Evolutionary conservation across 2,113 vertebrate genomes (phyloP).

Genomic region (Lota lota): DNA sequence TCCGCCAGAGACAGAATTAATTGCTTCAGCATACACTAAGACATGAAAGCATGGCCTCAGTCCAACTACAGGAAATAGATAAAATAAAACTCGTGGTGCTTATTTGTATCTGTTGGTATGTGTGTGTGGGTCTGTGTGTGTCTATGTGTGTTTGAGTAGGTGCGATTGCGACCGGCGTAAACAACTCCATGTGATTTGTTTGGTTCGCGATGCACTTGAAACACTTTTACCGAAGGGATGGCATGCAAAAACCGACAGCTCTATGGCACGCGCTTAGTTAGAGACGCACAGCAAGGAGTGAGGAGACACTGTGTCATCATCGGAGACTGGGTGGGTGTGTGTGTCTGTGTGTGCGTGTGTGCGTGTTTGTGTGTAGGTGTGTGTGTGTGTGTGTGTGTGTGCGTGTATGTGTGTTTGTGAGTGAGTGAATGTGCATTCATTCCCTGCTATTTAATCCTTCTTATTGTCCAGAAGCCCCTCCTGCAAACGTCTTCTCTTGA

Average conservation of each 20-base stretch:
- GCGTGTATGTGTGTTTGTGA: background rate
- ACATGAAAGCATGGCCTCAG: conserved; percentile 73
- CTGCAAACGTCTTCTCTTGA: background rate
- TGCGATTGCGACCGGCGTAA: conserved; percentile 31
- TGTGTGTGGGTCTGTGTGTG: conserved; percentile 14
- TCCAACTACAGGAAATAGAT: conserved; percentile 57
- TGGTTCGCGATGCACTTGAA: background rate
- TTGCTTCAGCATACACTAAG: conserved; percentile 53
- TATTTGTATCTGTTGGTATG: conserved; percentile 16
- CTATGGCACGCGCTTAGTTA: conserved; percentile 43
- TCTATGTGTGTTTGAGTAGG: conserved; percentile 52
- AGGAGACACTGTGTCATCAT: conserved; percentile 60
- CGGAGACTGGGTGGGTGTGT: conserved; percentile 20
- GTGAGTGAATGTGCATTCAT: background rate
- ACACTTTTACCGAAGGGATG: no score
- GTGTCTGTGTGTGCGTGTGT: background rate
- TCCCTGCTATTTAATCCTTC: no score
- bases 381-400: background rate
- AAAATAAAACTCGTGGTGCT: conserved; percentile 12
- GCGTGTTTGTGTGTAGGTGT: background rate
- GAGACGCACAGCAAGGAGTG: conserved; percentile 55
- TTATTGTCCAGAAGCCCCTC: no score
- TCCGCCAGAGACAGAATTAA: conserved; percentile 57
- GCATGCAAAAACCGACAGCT: background rate
- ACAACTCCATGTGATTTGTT: conserved; percentile 55